Evolutionary conservation across 2,797 vertebrate species (phyloP).

Genomic region (Protosalanx chinensis): DNA sequence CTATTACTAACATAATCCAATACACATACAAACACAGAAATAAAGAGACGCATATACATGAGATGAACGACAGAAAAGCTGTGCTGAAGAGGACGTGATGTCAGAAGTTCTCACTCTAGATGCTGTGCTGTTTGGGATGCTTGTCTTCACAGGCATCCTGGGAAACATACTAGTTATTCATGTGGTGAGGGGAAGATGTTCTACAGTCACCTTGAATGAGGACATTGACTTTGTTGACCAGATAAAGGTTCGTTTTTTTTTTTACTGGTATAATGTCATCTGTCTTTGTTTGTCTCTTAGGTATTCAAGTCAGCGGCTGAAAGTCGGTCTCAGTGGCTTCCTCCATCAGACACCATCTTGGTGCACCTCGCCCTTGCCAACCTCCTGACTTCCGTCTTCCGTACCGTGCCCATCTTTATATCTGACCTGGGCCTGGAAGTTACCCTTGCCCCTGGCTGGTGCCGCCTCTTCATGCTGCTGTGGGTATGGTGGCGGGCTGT

Average conservation of each 20-base stretch:
- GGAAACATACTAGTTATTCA: conserved; percentile 79
- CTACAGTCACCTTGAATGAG: background rate
- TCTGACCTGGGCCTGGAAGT: conserved; percentile 74
- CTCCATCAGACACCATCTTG: conserved; percentile 75
- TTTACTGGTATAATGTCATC: background rate
- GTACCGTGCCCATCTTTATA: conserved; percentile 77
- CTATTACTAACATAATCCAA: background rate
- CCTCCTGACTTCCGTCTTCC: conserved; percentile 74
- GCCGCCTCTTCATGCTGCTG: conserved; percentile 77
- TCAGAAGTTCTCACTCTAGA: conserved; percentile 68
- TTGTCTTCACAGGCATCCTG: conserved; percentile 77
- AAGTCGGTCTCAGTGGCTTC: conserved; percentile 55
- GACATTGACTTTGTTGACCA: background rate
- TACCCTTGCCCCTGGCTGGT: conserved; percentile 67
- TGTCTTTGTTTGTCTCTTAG: conserved; percentile 43
- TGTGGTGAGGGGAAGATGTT: conserved; percentile 62
- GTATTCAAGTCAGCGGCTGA: conserved; percentile 65
- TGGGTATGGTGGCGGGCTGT: conserved; percentile 82
- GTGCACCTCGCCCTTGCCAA: conserved; percentile 76
- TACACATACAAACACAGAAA: background rate
- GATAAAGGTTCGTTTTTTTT: background rate
- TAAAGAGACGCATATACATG: background rate
- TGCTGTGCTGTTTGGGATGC: conserved; percentile 70
- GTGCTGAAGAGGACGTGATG: conserved; percentile 59
- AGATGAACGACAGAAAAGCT: conserved; percentile 19